These are phyloP conservation scores for Drosophila austrosaltans DNA, from an alignment of 2,888 invertebrate genomes.

Conservation along the genomic window DNA sequence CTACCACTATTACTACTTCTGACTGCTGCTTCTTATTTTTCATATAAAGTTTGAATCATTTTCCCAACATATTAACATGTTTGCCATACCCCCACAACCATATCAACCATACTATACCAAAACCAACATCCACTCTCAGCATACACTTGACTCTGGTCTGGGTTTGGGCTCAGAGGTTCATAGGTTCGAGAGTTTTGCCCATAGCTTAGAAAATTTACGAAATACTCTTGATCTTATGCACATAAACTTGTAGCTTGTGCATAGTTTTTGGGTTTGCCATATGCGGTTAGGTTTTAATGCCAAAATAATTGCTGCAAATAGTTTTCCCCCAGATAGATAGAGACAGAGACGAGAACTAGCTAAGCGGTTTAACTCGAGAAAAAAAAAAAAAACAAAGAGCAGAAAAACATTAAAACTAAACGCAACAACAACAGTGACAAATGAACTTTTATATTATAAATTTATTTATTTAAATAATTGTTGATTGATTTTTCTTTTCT, in stretches of 20 bases:
- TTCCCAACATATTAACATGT: conserved; percentile 57
- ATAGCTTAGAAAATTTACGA: conserved; percentile 59
- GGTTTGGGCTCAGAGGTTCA: conserved; percentile 5
- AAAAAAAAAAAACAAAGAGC: background rate
- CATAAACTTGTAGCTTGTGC: conserved; percentile 61
- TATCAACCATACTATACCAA: background rate
- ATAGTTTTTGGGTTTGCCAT: conserved; percentile 51
- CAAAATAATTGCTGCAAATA: conserved; percentile 69
- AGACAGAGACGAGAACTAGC: background rate
- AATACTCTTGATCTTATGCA: conserved; percentile 62
- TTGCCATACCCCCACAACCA: conserved; percentile 21
- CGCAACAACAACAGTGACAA: background rate
- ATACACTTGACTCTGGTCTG: conserved; percentile 8
- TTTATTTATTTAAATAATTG: conserved; percentile 3
- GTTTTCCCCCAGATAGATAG: conserved; percentile 34
- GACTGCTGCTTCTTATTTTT: conserved; percentile 26
- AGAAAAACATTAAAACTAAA: background rate
- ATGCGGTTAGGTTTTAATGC: conserved; percentile 62
- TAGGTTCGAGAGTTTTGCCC: conserved; percentile 37
- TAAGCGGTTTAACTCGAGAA: conserved; percentile 23
- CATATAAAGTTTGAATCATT: conserved; percentile 62
- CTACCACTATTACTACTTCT: background rate
- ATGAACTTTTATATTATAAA: background rate
- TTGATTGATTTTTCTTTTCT: background rate
- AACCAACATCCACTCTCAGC: background rate